Conservation (phyloP, 2,797 vertebrate species). For the Telmatherina bonti region DNA sequence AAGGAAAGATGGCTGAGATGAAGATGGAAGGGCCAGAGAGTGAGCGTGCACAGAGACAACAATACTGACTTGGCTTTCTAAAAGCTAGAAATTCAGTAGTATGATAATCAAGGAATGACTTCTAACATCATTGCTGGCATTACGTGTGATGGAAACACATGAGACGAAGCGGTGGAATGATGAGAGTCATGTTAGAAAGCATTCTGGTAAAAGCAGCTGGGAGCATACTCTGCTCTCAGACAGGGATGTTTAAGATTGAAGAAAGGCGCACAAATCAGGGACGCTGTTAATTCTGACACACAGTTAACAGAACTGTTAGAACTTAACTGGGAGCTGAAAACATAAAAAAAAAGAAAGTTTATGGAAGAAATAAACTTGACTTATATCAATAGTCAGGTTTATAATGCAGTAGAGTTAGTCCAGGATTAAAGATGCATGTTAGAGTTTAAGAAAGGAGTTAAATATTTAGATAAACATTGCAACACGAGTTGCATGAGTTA, state of each 20-base stretch:
- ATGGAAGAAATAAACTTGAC: neutral
- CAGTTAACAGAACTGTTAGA: conserved; percentile 39
- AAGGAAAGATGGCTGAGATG: conserved; percentile 65
- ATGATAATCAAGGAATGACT: conserved; percentile 13
- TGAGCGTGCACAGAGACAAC: conserved; percentile 31
- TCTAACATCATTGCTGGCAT: conserved; percentile 21
- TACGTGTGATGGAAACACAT: conserved; percentile 24
- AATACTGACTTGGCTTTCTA: conserved; percentile 21
- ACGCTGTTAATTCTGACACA: conserved; percentile 4
- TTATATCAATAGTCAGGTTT: neutral
- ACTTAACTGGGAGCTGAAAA: conserved; percentile 18
- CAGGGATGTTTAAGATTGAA: conserved; percentile 4
- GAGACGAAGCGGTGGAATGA: conserved; percentile 25
- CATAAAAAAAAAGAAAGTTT: conserved; percentile 18
- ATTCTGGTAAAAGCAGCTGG: conserved; percentile 54
- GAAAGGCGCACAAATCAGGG: conserved; percentile 50
- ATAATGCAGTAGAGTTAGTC: conserved; percentile 1
- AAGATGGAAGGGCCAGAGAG: conserved; percentile 49
- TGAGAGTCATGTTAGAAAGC: conserved; percentile 44
- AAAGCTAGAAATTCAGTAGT: conserved; percentile 27
- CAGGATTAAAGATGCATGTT: neutral
- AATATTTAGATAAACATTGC: conserved; percentile 4
- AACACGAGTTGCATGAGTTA: neutral
- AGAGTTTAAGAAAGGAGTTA: conserved; percentile 1
- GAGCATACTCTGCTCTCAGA: conserved; percentile 42